Evolutionary conservation across 1,140 invertebrate species (phyloP).

Genomic region (Triops cancriformis): DNA sequence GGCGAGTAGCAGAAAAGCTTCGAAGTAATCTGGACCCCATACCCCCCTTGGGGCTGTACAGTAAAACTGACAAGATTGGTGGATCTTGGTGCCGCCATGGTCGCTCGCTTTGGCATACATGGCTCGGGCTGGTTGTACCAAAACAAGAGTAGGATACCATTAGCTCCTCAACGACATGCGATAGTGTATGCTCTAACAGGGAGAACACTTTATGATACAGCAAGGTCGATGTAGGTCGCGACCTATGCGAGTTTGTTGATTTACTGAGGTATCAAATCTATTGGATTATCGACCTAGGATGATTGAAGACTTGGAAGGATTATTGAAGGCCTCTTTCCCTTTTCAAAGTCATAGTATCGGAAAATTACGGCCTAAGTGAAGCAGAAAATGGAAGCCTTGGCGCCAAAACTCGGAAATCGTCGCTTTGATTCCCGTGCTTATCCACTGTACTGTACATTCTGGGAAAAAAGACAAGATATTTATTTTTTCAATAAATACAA

Average conservation of each 20-base stretch:
- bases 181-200: neutral
- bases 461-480: too few species aligned
- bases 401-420: neutral
- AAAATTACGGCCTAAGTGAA: neutral
- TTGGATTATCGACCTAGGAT: neutral
- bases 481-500: neutral
- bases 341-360: neutral
- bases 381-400: neutral
- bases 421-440: neutral
- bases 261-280: neutral
- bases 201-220: neutral
- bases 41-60: neutral
- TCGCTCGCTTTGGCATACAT: neutral
- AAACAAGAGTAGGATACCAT: neutral
- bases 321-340: neutral
- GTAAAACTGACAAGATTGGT: neutral
- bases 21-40: neutral
- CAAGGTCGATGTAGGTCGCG: neutral
- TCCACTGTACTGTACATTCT: neutral
- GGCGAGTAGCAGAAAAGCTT: neutral
- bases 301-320: slow-evolving; percentile 9
- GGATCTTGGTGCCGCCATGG: neutral
- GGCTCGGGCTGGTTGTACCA: neutral
- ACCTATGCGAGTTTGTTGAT: neutral
- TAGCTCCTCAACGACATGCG: neutral